A percentile compares a stretch with the other conserved stretches of the same genome.
Evolutionary conservation across 2,113 vertebrate genomes (phyloP).

Genomic region (Hyperopisus bebe): DNA sequence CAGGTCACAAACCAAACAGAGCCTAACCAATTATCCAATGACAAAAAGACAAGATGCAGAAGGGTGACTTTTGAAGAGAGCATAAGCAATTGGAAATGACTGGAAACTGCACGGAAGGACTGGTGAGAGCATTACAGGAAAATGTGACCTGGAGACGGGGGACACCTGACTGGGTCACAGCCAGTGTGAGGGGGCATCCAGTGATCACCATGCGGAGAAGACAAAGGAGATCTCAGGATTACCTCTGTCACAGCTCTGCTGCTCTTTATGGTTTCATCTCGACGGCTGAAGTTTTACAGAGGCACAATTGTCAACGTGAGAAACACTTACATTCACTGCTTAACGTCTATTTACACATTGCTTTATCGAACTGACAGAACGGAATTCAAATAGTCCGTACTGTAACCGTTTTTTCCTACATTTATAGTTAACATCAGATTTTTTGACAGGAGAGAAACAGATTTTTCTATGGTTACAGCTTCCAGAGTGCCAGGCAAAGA

Average conservation of each 20-base stretch:
- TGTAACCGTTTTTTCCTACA: not conserved
- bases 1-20: not conserved
- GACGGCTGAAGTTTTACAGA: not conserved
- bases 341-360: not conserved
- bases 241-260: not conserved
- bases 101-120: too few species aligned
- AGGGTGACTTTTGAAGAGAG: not conserved
- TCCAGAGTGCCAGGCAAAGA: not conserved
- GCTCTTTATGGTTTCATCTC: not conserved
- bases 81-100: not conserved
- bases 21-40: not conserved
- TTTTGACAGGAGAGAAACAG: not conserved
- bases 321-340: not conserved
- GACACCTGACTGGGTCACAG: not conserved
- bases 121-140: not conserved
- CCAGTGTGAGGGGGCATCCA: not conserved
- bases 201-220: not conserved
- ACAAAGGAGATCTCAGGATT: not conserved
- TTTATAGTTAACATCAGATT: not conserved
- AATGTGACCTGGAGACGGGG: not conserved
- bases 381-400: not conserved
- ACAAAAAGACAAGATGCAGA: not conserved
- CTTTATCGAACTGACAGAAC: not conserved
- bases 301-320: not conserved
- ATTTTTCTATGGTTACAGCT: not conserved